These are phyloP conservation scores for Rallus crepitans DNA, from an alignment of 2,797 vertebrate genomes.

Conservation along the genomic window DNA sequence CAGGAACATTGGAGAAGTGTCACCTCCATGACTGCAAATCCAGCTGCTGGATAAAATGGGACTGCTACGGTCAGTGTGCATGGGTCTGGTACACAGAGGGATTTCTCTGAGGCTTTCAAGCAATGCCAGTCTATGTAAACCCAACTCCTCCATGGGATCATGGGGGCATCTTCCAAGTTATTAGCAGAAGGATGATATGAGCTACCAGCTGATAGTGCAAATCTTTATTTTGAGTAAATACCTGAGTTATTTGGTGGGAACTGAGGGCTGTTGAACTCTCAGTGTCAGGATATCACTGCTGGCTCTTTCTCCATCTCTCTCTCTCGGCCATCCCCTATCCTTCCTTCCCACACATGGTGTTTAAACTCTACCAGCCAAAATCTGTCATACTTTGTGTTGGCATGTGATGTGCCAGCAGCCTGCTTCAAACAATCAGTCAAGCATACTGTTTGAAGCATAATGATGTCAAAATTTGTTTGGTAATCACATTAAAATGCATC, in stretches of 20 bases:
- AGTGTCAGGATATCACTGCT: neutral
- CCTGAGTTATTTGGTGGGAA: neutral
- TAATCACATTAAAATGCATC: neutral
- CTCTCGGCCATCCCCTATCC: neutral
- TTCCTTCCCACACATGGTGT: neutral
- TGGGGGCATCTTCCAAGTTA: neutral
- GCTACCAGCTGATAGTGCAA: accelerated
- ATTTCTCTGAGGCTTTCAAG: neutral
- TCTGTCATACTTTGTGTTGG: neutral
- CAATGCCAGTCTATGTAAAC: neutral
- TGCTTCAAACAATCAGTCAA: neutral
- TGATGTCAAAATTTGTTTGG: neutral
- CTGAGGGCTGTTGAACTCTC: neutral
- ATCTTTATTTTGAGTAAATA: neutral
- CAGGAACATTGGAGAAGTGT: neutral
- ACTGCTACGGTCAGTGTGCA: accelerated
- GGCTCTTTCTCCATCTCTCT: neutral
- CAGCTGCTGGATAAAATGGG: neutral
- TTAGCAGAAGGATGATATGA: neutral
- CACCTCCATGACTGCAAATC: neutral
- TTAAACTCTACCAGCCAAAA: neutral
- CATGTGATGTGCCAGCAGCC: neutral
- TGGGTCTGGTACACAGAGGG: neutral
- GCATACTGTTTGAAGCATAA: neutral
- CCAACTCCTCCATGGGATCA: neutral